These are phyloP conservation scores for Cydia pomonella DNA, from an alignment of 1,140 invertebrate genomes.

Conservation along the genomic window DNA sequence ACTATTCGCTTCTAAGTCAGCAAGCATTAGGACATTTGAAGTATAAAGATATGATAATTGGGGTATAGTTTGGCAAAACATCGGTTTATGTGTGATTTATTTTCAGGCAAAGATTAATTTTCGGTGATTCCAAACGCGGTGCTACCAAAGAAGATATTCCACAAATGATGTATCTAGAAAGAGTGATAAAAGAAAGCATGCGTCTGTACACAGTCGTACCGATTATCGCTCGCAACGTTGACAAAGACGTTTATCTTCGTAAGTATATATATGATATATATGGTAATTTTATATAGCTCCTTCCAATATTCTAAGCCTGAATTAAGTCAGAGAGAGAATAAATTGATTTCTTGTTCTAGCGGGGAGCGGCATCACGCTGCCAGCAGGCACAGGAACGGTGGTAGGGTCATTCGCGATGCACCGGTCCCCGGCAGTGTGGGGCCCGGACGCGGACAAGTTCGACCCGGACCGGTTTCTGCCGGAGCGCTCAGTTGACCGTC, in stretches of 20 bases:
- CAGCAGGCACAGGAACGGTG: constrained; percentile 56
- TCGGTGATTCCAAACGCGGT: constrained; percentile 51
- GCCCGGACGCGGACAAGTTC: constrained; percentile 83
- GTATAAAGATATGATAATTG: neutral
- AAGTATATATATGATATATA: constrained; percentile 37
- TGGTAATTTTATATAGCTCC: too few relatives aligned
- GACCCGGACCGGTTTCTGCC: constrained; percentile 86
- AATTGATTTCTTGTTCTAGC: constrained; percentile 39
- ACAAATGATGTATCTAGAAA: constrained; percentile 63
- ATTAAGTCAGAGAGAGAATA: neutral
- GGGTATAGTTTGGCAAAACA: too few relatives aligned
- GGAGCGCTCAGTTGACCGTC: constrained; percentile 69
- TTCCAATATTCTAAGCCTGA: neutral
- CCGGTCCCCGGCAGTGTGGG: constrained; percentile 65
- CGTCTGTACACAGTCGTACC: constrained; percentile 66
- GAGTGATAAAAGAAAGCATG: constrained; percentile 73
- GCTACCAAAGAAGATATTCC: constrained; percentile 59
- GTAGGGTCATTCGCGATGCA: constrained; percentile 73
- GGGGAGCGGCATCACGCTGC: constrained; percentile 51
- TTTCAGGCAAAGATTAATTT: constrained; percentile 60
- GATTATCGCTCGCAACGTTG: constrained; percentile 60
- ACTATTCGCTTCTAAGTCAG: neutral
- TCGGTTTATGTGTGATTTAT: neutral
- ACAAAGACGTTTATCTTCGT: constrained; percentile 61
- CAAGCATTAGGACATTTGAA: neutral